Percentiles rank a stretch among this genome's conserved stretches.
Evolutionary conservation across 2,888 invertebrate species (phyloP).

Genomic region (Ophion slaviceki): DNA sequence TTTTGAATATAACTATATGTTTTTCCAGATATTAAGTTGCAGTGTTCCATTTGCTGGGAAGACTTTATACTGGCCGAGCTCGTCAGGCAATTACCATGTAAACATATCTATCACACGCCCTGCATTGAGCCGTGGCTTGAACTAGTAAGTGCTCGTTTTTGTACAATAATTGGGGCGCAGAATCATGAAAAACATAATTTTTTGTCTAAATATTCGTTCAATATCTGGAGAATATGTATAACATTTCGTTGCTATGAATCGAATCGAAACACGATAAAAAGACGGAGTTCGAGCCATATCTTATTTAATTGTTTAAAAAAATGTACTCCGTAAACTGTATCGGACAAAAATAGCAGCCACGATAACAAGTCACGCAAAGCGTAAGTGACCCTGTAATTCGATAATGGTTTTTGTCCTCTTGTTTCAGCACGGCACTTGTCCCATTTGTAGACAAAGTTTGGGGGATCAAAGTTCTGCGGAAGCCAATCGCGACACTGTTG

Average conservation of each 20-base stretch:
- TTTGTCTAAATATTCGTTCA: neutral
- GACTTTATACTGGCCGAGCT: constrained; percentile 91
- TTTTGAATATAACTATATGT: neutral
- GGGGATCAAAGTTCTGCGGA: constrained; percentile 84
- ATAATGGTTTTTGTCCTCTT: constrained; percentile 53
- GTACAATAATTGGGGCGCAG: neutral
- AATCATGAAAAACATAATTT: neutral
- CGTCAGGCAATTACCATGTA: constrained; percentile 92
- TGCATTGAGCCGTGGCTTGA: constrained; percentile 98
- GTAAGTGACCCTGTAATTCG: neutral
- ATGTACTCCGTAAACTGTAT: neutral
- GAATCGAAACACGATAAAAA: neutral
- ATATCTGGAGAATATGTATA: too few species aligned
- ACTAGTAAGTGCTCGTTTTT: constrained; percentile 85
- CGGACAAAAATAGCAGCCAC: too few species aligned
- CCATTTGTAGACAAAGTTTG: constrained; percentile 94
- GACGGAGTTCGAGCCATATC: neutral
- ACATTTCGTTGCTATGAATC: too few species aligned
- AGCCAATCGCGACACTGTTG: constrained; percentile 80
- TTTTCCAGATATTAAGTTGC: constrained; percentile 87
- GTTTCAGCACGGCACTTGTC: constrained; percentile 94
- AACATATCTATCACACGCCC: constrained; percentile 95
- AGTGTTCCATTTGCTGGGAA: constrained; percentile 99
- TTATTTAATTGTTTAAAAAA: constrained; percentile 21
- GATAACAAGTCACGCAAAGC: too few species aligned